Evolutionary conservation across 2,888 invertebrate species (phyloP), one percentile per base, ranked within the genome.

Genomic region (Chrysolina haemoptera): DNA sequence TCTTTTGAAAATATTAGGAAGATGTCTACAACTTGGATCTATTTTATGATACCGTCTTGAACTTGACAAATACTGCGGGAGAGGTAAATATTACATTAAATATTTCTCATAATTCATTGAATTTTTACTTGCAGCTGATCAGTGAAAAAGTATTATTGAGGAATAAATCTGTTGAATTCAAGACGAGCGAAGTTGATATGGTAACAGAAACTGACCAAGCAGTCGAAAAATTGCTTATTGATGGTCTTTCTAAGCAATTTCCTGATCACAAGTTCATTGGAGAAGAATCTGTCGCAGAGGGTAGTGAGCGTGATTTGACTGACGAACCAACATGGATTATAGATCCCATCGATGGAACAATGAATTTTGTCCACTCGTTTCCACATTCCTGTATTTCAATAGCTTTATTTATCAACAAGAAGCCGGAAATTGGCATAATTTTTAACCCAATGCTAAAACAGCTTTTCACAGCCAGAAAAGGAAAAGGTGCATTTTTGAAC

Each of bases 271-370:
- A 93, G 87, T 97, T 97, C 85, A 97, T 98, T 82, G 97, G 98
- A 0, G 99, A 99, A 88, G 99, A 99, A 87, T 91, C 92, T 0
- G 92, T 93, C 1, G 89, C 90, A 9, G 90, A 89, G 1, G 90
- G 89, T 1, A 90, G 89, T 73, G 89, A 93, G 87, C 90, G 94
- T 76, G 90, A 92, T 78, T 88, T 98, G 63, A 97, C 97, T 0
- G 93, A 97, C 84, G 93, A 91, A 0, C 98, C 99, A 6, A 99
- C 99, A 0, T 98, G 98, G 98, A 94, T 98, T 66, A 98, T 98
- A 76, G 98, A 99, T 88, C 99, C 99, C 0, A 94, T 99, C 9
- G 99, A 99, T 89, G 99, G 99, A 1, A 99, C 99, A 0, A 95
- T 98, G 91, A 99, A 99, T 88, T 99, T 99, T 87, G 95, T 99